Evolutionary conservation across 1,140 invertebrate genomes (phyloP), one percentile per base, ranked within the genome.

Genomic region (Himalopsyche phryganea): DNA sequence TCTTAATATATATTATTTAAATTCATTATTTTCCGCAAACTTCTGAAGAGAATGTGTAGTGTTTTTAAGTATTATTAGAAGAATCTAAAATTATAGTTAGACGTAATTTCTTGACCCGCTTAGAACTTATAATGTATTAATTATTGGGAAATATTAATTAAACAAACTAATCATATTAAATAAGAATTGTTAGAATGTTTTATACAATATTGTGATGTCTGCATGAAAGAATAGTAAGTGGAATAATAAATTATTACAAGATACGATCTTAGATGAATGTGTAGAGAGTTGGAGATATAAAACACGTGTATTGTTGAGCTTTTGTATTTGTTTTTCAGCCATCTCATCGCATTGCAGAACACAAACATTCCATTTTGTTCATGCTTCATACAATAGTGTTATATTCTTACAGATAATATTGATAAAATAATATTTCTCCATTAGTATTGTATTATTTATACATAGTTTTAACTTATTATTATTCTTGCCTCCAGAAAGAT

Each of bases 241-340:
- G 32, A 50, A 50, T 13, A 41, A 52, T 52, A 17, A 38, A 56
- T 48, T 38, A 38, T 49, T 18, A 48, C 41, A 48, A 19, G 40
- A 41, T 40, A 4, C 14, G 48, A 28, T 28, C 13, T 23, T 19
- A 48, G 17, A 11, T 18, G 28, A n/a, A 15, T 45, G 47, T 47
- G 53, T 41, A 48, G 53, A 41, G 35, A 56, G 41, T 56, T 56
- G 9, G 9, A 28, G 23, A 5, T 28, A 28, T 28, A 28, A 5
- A 28, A 28, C n/a, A 56, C 48, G 53, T 56, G 53, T 56, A 56
- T 56, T 56, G 53, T 56, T 46, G 48, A 56, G 53, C 53, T 56
- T 28, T 28, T 48, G 17, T 40, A 14, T 56, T 56, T 45, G 15
- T 48, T 56, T 56, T 56, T 56, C 53, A 56, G 53, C 44, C 44